These are phyloP conservation scores for Crypturellus tataupa DNA, from an alignment of 2,797 vertebrate genomes.

Conservation along the genomic window DNA sequence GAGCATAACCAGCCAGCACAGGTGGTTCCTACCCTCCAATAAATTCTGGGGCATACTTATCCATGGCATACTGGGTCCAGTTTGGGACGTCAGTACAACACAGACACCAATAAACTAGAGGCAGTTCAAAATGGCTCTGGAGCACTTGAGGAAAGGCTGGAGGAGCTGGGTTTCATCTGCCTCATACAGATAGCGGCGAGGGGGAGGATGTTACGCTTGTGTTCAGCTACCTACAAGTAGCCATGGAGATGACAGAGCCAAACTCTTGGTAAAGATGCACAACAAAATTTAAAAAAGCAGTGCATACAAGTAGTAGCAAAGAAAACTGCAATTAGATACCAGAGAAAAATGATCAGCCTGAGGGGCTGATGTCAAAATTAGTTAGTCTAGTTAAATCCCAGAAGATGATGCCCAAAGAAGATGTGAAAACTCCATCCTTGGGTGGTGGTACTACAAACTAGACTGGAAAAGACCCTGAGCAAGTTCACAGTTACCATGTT, in stretches of 20 bases:
- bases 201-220: rapidly evolving
- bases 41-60: background rate
- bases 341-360: background rate
- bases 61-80: too few relatives aligned
- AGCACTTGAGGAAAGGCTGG: too few relatives aligned
- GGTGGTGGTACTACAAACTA: background rate
- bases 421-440: background rate
- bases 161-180: background rate
- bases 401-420: background rate
- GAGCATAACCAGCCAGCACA: background rate
- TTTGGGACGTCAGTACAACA: background rate
- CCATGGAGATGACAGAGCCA: background rate
- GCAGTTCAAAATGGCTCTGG: background rate
- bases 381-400: background rate
- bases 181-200: background rate
- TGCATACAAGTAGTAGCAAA: background rate
- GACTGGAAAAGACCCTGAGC: background rate
- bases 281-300: background rate
- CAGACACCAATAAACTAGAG: background rate
- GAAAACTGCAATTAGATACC: background rate
- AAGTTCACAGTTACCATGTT: background rate
- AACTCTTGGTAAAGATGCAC: background rate
- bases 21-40: background rate
- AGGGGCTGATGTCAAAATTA: too few relatives aligned
- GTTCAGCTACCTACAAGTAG: background rate